phyloP scores from a whole-genome alignment of 2,888 invertebrate genomes.

The Apeira syringaria region DNA sequence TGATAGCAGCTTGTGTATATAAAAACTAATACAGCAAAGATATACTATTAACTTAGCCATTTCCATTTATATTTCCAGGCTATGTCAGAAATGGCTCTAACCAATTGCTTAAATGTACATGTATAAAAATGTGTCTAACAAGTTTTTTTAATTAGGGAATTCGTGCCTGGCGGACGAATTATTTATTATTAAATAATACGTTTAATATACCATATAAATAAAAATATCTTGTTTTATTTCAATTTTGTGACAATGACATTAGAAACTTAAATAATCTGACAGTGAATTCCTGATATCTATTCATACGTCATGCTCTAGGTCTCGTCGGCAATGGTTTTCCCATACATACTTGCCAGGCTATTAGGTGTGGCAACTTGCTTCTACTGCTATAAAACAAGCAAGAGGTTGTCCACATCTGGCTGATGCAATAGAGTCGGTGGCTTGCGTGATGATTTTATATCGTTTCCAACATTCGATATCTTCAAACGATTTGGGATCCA shows the following conservation, averaged over 20 bases:
- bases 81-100: too few relatives aligned
- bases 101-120: too few relatives aligned
- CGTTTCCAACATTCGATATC: conserved; percentile 35
- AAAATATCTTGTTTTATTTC: too few relatives aligned
- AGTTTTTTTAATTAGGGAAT: too few relatives aligned
- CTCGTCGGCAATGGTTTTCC: conserved; percentile 33
- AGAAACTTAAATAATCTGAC: conserved; percentile 10
- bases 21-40: too few relatives aligned
- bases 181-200: too few relatives aligned
- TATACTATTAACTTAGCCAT: too few relatives aligned
- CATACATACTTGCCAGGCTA: conserved; percentile 33
- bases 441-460: conserved; percentile 64
- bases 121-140: too few relatives aligned
- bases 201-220: too few relatives aligned
- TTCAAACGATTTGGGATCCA: conserved; percentile 46
- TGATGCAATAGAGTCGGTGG: conserved; percentile 70
- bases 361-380: conserved; percentile 54
- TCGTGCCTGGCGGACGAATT: too few relatives aligned
- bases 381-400: conserved; percentile 47
- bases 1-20: too few relatives aligned
- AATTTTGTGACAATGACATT: conserved; percentile 34
- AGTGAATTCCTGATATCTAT: conserved; percentile 7
- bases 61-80: too few relatives aligned
- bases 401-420: conserved; percentile 64
- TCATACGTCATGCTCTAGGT: conserved; percentile 23